A percentile compares a stretch with the other conserved stretches of the same genome.
Conservation (phyloP, 2,113 vertebrate genomes). For the Diadophis punctatus region DNA sequence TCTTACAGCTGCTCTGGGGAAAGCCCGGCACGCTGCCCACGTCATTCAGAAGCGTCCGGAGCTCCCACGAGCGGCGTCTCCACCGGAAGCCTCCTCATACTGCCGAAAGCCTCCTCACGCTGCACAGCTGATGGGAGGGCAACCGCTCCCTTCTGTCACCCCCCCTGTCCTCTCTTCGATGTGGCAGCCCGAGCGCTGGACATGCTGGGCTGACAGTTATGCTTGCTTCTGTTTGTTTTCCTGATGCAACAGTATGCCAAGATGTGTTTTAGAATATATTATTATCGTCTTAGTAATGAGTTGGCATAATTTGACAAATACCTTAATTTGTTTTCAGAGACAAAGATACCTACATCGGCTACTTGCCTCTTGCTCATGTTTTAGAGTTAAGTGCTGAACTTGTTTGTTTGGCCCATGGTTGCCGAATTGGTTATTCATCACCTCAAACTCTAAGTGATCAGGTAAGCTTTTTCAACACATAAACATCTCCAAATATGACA, state of each 20-base stretch:
- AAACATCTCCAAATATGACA: rapidly evolving
- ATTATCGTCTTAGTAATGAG: neutral
- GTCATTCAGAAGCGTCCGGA: no score
- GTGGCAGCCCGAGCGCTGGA: no score
- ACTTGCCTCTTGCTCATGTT: constrained; percentile 92
- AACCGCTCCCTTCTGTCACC: no score
- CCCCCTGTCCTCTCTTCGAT: no score
- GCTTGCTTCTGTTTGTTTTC: neutral
- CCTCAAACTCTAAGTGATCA: constrained; percentile 92
- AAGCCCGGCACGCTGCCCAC: no score
- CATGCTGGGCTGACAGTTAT: neutral
- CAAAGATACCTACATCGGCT: constrained; percentile 88
- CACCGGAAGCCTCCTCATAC: no score
- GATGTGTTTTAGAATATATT: neutral
- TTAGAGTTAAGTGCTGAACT: constrained; percentile 92
- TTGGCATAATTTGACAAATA: neutral
- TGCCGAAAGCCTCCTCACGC: no score
- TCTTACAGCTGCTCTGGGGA: no score
- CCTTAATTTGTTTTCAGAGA: constrained; percentile 68
- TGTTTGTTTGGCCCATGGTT: constrained; percentile 84
- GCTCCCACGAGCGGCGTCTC: no score
- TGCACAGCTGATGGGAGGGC: no score
- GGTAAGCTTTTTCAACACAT: constrained; percentile 60
- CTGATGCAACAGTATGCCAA: neutral
- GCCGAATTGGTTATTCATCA: constrained; percentile 91